Evolutionary conservation across 1,140 invertebrate genomes (phyloP), one percentile per base, ranked within the genome.

Genomic region (Cepaea nemoralis): DNA sequence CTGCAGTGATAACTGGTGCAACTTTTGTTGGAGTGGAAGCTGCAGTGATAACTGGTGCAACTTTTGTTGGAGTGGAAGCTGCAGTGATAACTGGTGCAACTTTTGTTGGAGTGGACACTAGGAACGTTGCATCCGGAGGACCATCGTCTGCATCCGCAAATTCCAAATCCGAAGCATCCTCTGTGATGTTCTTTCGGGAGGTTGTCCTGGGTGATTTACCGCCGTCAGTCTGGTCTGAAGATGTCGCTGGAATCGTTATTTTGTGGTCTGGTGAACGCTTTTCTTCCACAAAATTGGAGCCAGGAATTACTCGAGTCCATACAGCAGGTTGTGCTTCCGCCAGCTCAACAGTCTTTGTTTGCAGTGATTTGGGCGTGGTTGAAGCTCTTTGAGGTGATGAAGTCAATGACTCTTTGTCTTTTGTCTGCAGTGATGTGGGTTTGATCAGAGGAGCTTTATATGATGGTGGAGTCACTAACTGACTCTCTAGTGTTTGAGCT

Each of bases 221-320:
- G 31, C 42, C 39, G 42, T 24, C 59, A 19, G 33, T 27, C n/a
- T n/a, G 8, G 27, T 31, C 59, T 6, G 19, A 27, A 12, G 59
- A 6, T 12, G 5, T 63, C 3, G n/a, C 50, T 55, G 50, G 5
- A 5, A 19, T 8, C 59, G 59, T 31, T 22, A 12, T n/a, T 31
- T 45, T 37, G 16, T 31, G n/a, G 1, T 5, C 5, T 42, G 66
- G 67, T 35, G 77, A 80, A 12, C 69, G 35, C 59, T 80, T 71
- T 55, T 80, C 78, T n/a, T 80, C 78, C 42, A 80, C 71, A 76
- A 67, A 75, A 3, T 42, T 50, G 31, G 78, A 80, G 27, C 69
- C 78, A 50, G 78, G 78, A n/a, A 80, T 80, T n/a, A 80, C 69
- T 35, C 66, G 66, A 35, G 78, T 48, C 66, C 78, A 71, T 19